These are phyloP conservation scores for Pipra filicauda DNA, from an alignment of 2,113 vertebrate genomes.

Conservation along the genomic window DNA sequence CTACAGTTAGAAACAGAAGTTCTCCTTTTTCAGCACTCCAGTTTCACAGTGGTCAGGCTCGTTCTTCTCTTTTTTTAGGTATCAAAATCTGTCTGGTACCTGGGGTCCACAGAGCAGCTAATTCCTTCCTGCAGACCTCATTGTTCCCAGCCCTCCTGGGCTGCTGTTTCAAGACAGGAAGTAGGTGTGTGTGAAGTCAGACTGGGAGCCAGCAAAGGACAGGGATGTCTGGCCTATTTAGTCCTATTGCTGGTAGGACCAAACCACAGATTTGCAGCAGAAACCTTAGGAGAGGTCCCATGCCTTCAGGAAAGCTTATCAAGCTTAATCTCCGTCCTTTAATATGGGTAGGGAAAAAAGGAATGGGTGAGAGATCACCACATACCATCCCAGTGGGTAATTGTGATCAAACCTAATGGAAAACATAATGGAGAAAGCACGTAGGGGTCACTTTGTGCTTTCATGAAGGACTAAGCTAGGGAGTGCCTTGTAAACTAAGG, in stretches of 20 bases:
- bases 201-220: background rate
- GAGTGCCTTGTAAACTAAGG: background rate
- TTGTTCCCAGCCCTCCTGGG: background rate
- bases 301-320: background rate
- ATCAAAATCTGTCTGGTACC: background rate
- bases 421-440: background rate
- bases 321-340: background rate
- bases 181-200: background rate
- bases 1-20: background rate
- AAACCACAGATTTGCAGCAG: background rate
- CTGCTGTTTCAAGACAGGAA: background rate
- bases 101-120: background rate
- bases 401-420: background rate
- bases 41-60: background rate
- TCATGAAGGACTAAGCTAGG: background rate
- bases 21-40: background rate
- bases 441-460: background rate
- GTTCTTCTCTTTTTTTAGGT: background rate
- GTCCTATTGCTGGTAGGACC: background rate
- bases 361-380: background rate
- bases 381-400: background rate
- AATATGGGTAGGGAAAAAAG: background rate
- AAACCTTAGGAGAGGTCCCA: background rate
- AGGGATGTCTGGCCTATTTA: background rate
- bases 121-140: background rate